These are phyloP conservation scores for Sporophila hypoxantha DNA, from an alignment of 2,113 vertebrate genomes.

Conservation along the genomic window DNA sequence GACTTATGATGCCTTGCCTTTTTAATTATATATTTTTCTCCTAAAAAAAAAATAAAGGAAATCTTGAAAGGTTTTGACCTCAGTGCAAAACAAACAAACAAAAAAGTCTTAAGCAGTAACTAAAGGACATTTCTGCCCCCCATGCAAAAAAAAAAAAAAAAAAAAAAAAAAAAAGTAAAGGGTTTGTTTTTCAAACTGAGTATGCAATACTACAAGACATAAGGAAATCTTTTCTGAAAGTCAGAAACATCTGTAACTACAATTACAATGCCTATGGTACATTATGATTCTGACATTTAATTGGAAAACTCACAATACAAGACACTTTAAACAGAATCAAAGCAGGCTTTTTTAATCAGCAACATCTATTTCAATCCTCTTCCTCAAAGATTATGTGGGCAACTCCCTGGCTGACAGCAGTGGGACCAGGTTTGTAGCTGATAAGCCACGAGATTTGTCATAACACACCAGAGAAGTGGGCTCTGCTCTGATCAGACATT, in stretches of 20 bases:
- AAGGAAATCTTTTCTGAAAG: constrained; percentile 47
- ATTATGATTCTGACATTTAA: constrained; percentile 17
- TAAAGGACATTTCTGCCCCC: background rate
- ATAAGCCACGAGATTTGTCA: background rate
- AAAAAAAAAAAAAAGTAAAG: background rate
- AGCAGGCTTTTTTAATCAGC: background rate
- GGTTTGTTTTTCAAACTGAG: background rate
- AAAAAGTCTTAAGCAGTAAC: background rate
- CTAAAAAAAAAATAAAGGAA: background rate
- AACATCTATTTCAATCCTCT: background rate
- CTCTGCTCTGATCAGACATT: background rate
- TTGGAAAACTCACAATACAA: constrained; percentile 17
- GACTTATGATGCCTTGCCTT: background rate
- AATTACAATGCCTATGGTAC: constrained; percentile 13
- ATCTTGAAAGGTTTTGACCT: background rate
- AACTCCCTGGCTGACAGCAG: background rate
- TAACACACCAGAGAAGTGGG: background rate
- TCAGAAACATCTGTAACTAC: constrained; percentile 39
- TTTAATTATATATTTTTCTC: background rate
- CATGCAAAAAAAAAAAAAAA: background rate
- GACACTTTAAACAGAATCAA: background rate
- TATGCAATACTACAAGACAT: background rate
- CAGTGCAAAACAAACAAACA: background rate
- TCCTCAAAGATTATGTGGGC: background rate
- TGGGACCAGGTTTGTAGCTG: background rate